Evolutionary conservation across 2,888 invertebrate species (phyloP).

Genomic region (Uropetala carovei): DNA sequence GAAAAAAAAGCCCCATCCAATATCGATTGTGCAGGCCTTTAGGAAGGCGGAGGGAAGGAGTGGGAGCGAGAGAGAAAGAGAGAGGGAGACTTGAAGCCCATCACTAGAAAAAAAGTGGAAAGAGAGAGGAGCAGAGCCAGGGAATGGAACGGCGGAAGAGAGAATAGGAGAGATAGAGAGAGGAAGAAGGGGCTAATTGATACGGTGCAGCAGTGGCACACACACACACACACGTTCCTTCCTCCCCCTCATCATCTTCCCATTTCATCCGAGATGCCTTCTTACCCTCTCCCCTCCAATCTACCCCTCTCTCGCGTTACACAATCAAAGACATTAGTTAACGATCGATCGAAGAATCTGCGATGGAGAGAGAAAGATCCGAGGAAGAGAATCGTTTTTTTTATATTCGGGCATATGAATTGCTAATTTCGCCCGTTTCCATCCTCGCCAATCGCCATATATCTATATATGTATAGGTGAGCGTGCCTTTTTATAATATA

Average conservation of each 20-base stretch:
- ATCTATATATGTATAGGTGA: not conserved
- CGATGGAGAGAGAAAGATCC: conserved; percentile 65
- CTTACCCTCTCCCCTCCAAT: not conserved
- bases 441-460: conserved; percentile 66
- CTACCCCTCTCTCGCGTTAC: conserved; percentile 65
- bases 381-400: conserved; percentile 66
- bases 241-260: not conserved
- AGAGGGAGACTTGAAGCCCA: conserved; percentile 39
- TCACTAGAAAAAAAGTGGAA: conserved; percentile 57
- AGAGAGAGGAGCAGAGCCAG: not conserved
- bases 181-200: conserved; percentile 43
- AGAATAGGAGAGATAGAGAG: not conserved
- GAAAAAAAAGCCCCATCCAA: conserved; percentile 52
- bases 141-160: not conserved
- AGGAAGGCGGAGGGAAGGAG: conserved; percentile 54
- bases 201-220: conserved; percentile 49
- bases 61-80: conserved; percentile 58
- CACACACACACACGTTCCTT: not conserved
- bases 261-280: not conserved
- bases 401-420: not conserved
- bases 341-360: conserved; percentile 55
- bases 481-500: not conserved
- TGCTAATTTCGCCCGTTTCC: not conserved
- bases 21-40: conserved; percentile 65
- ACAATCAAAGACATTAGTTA: conserved; percentile 66